Evolutionary conservation across 2,113 vertebrate genomes (phyloP).

Genomic region (Fukomys damarensis): DNA sequence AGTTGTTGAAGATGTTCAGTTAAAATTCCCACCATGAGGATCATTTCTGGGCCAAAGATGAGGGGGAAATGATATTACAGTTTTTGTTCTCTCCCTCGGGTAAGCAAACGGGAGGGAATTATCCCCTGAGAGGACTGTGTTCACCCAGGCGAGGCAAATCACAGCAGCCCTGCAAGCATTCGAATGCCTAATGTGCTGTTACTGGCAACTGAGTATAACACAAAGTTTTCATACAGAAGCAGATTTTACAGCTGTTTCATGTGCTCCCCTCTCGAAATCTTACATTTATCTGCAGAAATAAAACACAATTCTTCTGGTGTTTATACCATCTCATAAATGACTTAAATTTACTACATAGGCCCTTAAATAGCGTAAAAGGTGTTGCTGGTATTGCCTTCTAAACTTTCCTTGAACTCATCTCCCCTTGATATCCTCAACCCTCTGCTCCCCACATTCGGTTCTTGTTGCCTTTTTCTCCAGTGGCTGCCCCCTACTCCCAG

Average conservation of each 20-base stretch:
- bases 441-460: not conserved
- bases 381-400: not conserved
- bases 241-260: constrained; percentile 32
- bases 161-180: not conserved
- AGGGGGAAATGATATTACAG: constrained; percentile 43
- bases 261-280: not conserved
- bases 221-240: constrained; percentile 8
- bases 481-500: not conserved
- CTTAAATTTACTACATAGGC: not conserved
- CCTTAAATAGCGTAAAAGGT: not conserved
- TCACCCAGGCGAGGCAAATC: constrained; percentile 52
- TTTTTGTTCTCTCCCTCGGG: constrained; percentile 44
- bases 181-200: not conserved
- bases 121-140: not conserved
- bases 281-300: constrained; percentile 37
- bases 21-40: constrained; percentile 34
- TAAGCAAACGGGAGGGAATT: constrained; percentile 59
- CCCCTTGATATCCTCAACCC: not conserved
- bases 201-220: not conserved
- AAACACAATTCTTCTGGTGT: constrained; percentile 33
- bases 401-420: not conserved
- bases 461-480: not conserved
- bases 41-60: constrained; percentile 48
- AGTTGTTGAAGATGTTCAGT: constrained; percentile 9
- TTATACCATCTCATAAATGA: constrained; percentile 31